Evolutionary conservation across 2,113 vertebrate species (phyloP), one percentile per base, ranked within the genome.

Genomic region (Capra hircus): DNA sequence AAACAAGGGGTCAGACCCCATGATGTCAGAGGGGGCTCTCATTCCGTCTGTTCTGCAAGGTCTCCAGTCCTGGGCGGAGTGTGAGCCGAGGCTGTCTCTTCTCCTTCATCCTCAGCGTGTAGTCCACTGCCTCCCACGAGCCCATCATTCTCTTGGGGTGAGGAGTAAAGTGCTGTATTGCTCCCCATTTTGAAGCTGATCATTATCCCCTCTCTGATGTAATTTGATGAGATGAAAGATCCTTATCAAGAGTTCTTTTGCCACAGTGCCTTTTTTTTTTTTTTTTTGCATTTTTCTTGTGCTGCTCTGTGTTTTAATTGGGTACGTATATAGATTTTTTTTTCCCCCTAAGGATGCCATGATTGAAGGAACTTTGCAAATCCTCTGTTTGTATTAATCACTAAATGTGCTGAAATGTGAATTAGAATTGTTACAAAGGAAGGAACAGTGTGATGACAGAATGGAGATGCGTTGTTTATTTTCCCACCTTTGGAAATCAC

Each of bases 391-490:
- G 90, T 85, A n/a, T 83, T 80, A 45, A 48, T 86, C 60, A 27
- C 48, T 85, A 64, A 62, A 45, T 88, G 13, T 90, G 45, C 74
- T 74, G 45, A 83, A 33, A 52, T 88, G 57, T 30, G 52, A 95
- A 36, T 91, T 57, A 40, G 23, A 94, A 85, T 52, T 74, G 53
- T 82, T 89, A 55, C 36, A 82, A 27, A 90, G 14, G 77, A 92
- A 84, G 74, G 36, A 57, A 53, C 62, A 16, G 71, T 50, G n/a
- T 86, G 67, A 45, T 43, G 53, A 67, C 27, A 91, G 80, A 78
- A 67, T 90, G 84, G 30, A 67, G 67, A 36, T 84, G 43, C 45
- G 80, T 30, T 17, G 6, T 93, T 95, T 93, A 45, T 95, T 93
- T 94, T 36, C 33, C 57, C 6, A 52, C 21, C 62, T 85, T 78